Evolutionary conservation across 2,113 vertebrate species (phyloP).

Genomic region (Ciconia boyciana): DNA sequence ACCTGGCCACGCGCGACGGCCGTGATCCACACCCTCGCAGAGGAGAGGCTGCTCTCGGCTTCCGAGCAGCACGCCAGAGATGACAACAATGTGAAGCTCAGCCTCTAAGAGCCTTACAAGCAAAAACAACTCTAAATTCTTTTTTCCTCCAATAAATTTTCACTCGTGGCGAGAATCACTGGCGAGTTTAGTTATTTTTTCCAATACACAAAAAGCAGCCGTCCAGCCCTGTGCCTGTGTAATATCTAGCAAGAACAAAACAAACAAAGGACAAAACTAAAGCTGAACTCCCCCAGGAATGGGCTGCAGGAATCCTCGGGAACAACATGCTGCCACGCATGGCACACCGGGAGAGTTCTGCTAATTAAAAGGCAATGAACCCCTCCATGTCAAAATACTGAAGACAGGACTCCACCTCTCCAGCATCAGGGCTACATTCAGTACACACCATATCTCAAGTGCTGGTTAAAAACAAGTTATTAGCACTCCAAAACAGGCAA

Average conservation of each 20-base stretch:
- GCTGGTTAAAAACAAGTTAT: not conserved
- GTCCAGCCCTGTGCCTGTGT: not conserved
- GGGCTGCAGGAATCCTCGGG: not conserved
- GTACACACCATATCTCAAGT: not conserved
- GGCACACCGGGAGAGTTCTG: not conserved
- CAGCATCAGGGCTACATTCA: not conserved
- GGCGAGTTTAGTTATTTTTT: constrained; percentile 15
- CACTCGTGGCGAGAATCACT: not conserved
- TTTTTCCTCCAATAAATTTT: not conserved
- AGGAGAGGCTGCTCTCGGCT: not conserved
- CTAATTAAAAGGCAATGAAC: not conserved
- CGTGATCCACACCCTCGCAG: not conserved
- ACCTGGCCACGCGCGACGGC: fast-evolving
- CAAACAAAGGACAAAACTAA: not conserved
- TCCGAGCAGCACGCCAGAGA: not conserved
- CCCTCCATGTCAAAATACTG: not conserved
- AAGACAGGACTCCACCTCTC: not conserved
- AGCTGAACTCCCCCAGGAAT: not conserved
- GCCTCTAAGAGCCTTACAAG: not conserved
- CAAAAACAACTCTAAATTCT: not conserved
- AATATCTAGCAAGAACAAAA: not conserved
- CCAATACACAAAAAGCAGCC: not conserved
- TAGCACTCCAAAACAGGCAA: not conserved
- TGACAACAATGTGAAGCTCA: not conserved
- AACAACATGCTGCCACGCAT: not conserved